Conservation (phyloP, 2,797 vertebrate genomes). For the Cyclura pinguis region DNA sequence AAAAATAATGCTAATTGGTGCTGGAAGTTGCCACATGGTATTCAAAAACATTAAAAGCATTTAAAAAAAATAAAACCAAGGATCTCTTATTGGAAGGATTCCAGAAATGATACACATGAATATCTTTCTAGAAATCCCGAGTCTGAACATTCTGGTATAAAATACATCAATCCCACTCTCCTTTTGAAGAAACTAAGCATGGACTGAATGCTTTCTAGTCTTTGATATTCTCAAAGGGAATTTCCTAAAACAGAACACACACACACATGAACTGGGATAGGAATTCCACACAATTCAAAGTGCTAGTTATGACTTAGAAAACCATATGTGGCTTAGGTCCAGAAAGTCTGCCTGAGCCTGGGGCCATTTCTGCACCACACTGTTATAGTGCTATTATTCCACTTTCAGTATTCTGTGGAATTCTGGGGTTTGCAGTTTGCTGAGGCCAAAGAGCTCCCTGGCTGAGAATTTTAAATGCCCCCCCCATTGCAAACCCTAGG, state of each 20-base stretch:
- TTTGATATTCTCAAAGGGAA: constrained; percentile 13
- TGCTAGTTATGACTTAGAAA: too few relatives aligned
- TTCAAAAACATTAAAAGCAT: background rate
- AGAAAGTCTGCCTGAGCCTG: background rate
- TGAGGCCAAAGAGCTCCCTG: too few relatives aligned
- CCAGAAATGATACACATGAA: constrained; percentile 3
- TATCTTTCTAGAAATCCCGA: constrained; percentile 2
- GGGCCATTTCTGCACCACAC: too few relatives aligned
- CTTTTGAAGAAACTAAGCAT: background rate
- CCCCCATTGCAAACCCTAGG: too few relatives aligned
- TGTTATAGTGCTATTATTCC: too few relatives aligned
- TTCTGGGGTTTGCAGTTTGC: too few relatives aligned
- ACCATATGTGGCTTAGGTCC: background rate
- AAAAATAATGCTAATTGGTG: background rate
- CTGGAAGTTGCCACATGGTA: background rate
- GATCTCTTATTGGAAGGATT: background rate
- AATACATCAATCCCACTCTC: background rate
- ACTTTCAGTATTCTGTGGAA: too few relatives aligned
- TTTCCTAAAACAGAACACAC: background rate
- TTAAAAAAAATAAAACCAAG: background rate
- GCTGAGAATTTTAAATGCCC: too few relatives aligned
- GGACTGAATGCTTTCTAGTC: background rate
- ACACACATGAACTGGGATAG: too few relatives aligned
- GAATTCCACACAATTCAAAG: too few relatives aligned
- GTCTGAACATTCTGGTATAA: background rate